Evolutionary conservation across 2,113 vertebrate genomes (phyloP), one percentile per base, ranked within the genome.

Genomic region (Gallinago undulata): DNA sequence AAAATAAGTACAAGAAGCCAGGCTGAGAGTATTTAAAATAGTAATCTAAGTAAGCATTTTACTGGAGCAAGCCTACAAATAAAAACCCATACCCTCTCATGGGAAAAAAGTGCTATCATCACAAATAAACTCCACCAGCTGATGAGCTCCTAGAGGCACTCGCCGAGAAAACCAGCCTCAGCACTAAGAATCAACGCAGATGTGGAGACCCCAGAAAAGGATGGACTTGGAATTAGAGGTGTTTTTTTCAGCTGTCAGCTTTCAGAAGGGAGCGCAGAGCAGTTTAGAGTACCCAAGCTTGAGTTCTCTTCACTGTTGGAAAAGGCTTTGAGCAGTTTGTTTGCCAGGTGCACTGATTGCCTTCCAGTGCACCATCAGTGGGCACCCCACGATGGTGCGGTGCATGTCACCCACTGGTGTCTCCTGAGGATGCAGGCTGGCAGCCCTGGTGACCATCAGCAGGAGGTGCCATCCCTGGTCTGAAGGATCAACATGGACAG

Each of bases 141-240:
- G 79, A 47, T 23, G 10, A 30, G 70, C 60, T 78, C 15, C 23
- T 8, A 12, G 48, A n/a, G 35, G 37, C 50, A 11, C 55, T 13
- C 3, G 1, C 50, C 13, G 56, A 30, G 33, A 11, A 19, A 25
- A 48, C 13, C 39, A 37, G 57, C 18, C 55, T 4, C 60, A 31
- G 45, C 66, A 6, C 7, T 1, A 4, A 60, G 41, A 2, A 3
- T 7, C 4, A 19, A 1, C 6, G 0, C 13, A 23, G 21, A 11
- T 1, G 2, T 7, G 7, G 43, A 37, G 59, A 1, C 27, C 22
- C 21, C 8, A 4, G 78, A 3, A 33, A 12, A 15, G 66, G 66
- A 6, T 5, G 21, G 2, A 0, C 12, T 6, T 1, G 57, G 78
- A 31, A 56, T 48, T 19, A 1, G 35, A 37, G 60, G 28, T 12